Conservation (phyloP, 2,888 invertebrate genomes). For the Metallyticus violacea region DNA sequence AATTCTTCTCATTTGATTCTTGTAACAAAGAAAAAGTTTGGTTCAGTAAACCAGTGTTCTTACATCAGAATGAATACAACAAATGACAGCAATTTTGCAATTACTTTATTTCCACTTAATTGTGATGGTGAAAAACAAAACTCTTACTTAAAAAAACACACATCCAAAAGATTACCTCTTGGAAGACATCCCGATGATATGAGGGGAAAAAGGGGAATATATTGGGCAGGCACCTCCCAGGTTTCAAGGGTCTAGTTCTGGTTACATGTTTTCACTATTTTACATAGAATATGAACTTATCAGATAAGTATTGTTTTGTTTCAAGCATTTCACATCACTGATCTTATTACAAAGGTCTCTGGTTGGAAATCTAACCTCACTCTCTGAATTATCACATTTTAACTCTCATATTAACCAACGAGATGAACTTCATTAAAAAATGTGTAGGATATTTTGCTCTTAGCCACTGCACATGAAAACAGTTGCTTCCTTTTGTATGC, state of each 20-base stretch:
- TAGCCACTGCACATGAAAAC: background rate
- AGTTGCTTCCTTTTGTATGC: background rate
- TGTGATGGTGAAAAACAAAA: slow-evolving; percentile 17
- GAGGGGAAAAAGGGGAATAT: background rate
- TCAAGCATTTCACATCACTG: background rate
- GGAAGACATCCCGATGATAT: slow-evolving; percentile 16
- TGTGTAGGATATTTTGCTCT: background rate
- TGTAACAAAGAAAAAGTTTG: too few species aligned
- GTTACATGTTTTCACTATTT: background rate
- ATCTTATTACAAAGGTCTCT: background rate
- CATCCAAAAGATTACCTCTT: background rate
- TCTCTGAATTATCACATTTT: background rate
- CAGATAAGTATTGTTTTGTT: background rate
- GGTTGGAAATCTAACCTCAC: too few species aligned
- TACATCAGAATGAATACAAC: background rate
- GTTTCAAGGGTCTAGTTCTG: background rate
- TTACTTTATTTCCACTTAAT: slow-evolving; percentile 7
- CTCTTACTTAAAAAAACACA: background rate
- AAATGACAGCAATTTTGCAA: background rate
- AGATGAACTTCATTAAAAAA: too few species aligned
- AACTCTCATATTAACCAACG: background rate
- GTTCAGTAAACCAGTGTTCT: too few species aligned
- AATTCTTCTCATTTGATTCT: too few species aligned
- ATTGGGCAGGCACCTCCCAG: background rate
- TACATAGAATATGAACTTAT: background rate